Evolutionary conservation across 2,797 vertebrate species (phyloP).

Genomic region (Microctenopoma stevenorrisi): DNA sequence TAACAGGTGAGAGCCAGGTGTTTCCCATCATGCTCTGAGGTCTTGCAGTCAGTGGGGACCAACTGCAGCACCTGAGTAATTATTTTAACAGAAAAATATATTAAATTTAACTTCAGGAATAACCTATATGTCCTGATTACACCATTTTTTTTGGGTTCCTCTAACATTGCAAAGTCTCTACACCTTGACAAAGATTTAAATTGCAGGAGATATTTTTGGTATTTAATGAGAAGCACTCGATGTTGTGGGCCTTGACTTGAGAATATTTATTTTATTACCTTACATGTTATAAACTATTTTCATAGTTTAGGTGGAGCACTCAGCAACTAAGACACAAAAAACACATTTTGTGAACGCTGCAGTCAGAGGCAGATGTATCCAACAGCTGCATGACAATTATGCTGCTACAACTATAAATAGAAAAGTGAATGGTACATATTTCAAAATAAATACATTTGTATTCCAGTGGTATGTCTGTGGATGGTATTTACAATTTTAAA

Average conservation of each 20-base stretch:
- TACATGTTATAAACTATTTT: not conserved
- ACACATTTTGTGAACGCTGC: not conserved
- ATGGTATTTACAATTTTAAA: slow-evolving; percentile 29
- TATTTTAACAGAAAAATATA: no score
- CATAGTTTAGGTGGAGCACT: not conserved
- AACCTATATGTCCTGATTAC: no score
- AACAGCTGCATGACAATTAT: not conserved
- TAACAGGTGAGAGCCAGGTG: no score
- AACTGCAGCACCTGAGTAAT: no score
- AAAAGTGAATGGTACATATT: not conserved
- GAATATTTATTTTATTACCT: not conserved
- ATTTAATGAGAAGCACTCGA: no score
- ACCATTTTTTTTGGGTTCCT: no score
- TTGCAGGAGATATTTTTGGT: no score
- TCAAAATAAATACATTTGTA: not conserved
- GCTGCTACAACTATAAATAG: not conserved
- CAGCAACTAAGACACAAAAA: not conserved
- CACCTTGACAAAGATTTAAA: no score
- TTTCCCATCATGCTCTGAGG: no score
- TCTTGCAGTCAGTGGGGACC: no score
- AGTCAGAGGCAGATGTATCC: not conserved
- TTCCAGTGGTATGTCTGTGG: not conserved
- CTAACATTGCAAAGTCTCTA: no score
- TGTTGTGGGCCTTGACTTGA: not conserved
- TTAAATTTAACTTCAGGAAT: no score